These are phyloP conservation scores for Apotomis turbidana DNA, from an alignment of 2,888 invertebrate genomes.

Conservation along the genomic window DNA sequence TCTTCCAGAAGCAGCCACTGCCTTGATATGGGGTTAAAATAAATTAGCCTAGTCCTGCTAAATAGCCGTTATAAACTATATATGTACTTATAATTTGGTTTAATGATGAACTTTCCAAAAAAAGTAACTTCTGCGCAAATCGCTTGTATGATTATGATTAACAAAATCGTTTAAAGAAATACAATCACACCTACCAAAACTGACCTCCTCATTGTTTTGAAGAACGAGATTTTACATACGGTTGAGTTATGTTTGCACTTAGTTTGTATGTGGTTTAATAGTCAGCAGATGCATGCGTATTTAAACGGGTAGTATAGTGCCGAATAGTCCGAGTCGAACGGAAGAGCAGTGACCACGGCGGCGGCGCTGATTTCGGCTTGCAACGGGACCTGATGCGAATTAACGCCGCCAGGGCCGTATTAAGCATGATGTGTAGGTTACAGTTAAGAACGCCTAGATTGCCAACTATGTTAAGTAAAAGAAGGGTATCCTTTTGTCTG, in stretches of 20 bases:
- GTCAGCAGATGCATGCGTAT: not conserved
- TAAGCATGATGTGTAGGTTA: not conserved
- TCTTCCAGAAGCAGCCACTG: too few species aligned
- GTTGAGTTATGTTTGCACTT: not conserved
- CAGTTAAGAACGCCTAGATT: too few species aligned
- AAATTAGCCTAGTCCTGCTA: too few species aligned
- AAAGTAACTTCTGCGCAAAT: too few species aligned
- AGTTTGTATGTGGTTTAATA: not conserved
- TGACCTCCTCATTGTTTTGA: slow-evolving; percentile 20
- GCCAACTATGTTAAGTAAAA: too few species aligned
- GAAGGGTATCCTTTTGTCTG: too few species aligned
- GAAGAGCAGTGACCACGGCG: slow-evolving; percentile 77
- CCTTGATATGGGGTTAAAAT: too few species aligned
- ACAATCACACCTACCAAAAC: slow-evolving; percentile 14
- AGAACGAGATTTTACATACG: slow-evolving; percentile 29
- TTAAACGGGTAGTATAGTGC: slow-evolving; percentile 15
- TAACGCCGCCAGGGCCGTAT: slow-evolving; percentile 53
- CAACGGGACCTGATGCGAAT: slow-evolving; percentile 77
- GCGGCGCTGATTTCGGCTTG: slow-evolving; percentile 66
- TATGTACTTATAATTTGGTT: too few species aligned
- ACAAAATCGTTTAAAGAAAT: not conserved
- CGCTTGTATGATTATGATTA: too few species aligned
- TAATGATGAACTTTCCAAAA: too few species aligned
- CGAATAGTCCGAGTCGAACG: slow-evolving; percentile 56
- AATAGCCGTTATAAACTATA: too few species aligned